Base-by-base conservation (phyloP, 2,797 vertebrate genomes). In the Spondyliosoma cantharus region DNA sequence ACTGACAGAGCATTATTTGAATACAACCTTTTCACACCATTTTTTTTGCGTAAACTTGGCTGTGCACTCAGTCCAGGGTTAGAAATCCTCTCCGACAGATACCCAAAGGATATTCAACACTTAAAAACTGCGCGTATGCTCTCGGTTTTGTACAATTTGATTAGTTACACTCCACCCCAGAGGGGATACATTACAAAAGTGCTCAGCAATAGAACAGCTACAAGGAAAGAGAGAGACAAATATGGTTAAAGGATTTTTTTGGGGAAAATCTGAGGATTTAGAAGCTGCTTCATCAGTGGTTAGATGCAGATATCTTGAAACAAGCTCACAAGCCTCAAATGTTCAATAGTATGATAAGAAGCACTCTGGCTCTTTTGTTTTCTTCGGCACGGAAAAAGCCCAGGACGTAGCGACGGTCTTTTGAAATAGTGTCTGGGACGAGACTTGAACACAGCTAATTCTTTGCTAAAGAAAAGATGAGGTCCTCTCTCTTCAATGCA, bases 21-120 rank as follows among this genome's bases (percentile, higher is more conserved):
- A 79, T 80, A 67, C 45, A 76, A 78, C 22, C 64, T 68, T 61
- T 69, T 73, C 66, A 19, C 43, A 53, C 29, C 70, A 29, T 70
- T 83, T 8, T 70, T 83, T 8, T 79, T 50, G 48, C 64, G 45
- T 74, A 76, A 90, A 80, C 59, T 74, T 19, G 14, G 53, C 64
- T 46, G 14, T 25, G 25, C 42, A 66, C 48, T 67, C 79, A 54
- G 49, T 7, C 8, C 7, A 20, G 54, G 71, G 52, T 58, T 17
- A 49, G 16, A 87, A 85, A 71, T 75, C 20, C 20, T 27, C 71
- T 63, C 32, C 27, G 78, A 46, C 59, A 63, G 22, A 86, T 75
- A 70, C 53, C 62, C 63, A 46, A 72, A 59, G 53, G 72, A 75
- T 80, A 68, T 62, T 82, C n/a, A 42, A 32, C 46, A 56, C 70